These are phyloP conservation scores for Ramazzottius varieornatus DNA, from an alignment of 2,888 invertebrate species.

Conservation along the genomic window DNA sequence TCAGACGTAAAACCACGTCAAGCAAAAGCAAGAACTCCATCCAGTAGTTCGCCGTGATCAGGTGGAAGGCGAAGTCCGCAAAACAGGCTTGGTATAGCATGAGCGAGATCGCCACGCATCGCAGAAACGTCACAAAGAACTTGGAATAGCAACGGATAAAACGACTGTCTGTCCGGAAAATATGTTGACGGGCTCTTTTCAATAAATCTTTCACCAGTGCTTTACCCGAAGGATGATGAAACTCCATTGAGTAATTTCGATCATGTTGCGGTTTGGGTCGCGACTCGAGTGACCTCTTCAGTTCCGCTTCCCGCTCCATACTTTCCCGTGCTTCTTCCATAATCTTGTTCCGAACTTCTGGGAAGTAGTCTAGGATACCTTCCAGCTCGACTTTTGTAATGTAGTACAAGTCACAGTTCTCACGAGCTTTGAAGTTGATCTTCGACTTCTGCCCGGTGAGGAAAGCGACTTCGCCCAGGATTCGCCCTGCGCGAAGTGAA, in stretches of 20 bases:
- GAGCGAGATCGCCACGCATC: not conserved
- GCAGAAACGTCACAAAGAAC: not conserved
- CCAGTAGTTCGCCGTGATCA: not conserved
- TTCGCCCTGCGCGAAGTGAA: conserved; percentile 8
- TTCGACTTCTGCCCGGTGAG: conserved; percentile 6
- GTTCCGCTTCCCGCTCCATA: not conserved
- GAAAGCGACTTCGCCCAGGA: conserved; percentile 11
- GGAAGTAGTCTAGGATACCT: conserved; percentile 2
- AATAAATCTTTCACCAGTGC: not conserved
- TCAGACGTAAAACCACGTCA: not conserved
- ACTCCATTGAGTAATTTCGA: not conserved
- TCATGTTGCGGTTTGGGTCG: not conserved
- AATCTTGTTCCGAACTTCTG: not conserved
- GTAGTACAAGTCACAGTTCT: not conserved
- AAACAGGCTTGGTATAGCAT: not conserved
- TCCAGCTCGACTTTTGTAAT: not conserved
- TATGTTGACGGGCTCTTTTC: not conserved
- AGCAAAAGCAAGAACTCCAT: not conserved
- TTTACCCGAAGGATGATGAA: not conserved
- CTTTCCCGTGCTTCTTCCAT: not conserved
- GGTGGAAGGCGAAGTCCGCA: not conserved
- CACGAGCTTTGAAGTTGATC: not conserved
- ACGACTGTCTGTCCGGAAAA: not conserved
- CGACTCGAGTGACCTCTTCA: not conserved
- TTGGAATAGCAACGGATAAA: not conserved